phyloP scores from a whole-genome alignment of 2,113 vertebrate genomes.

The Rhinoderma darwinii region DNA sequence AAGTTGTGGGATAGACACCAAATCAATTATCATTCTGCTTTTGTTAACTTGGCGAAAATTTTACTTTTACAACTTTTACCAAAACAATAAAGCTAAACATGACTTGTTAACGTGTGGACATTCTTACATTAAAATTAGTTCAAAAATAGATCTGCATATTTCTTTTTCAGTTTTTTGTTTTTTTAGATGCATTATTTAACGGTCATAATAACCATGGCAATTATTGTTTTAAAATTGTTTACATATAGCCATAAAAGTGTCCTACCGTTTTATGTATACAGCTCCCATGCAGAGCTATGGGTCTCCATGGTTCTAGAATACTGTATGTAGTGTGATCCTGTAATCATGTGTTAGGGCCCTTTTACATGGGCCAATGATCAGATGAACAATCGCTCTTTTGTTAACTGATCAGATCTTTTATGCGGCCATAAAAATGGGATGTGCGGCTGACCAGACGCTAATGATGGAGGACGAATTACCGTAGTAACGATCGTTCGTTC shows the following conservation, averaged over 20 bases:
- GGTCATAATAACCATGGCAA: neutral
- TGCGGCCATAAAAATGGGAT: no score
- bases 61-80: constrained; percentile 66
- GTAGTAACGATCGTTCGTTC: no score
- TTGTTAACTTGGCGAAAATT: constrained; percentile 69
- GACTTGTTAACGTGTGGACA: constrained; percentile 55
- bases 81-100: constrained; percentile 61
- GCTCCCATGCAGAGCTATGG: neutral
- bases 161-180: neutral
- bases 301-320: neutral
- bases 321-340: neutral
- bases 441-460: no score
- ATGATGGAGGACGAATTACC: no score
- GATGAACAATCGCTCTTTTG: no score
- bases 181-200: neutral
- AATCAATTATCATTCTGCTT: constrained; percentile 67
- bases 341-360: neutral
- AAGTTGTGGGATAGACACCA: constrained; percentile 79
- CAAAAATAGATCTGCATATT: neutral
- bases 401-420: no score
- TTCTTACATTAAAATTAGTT: neutral
- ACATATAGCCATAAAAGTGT: neutral
- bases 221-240: neutral
- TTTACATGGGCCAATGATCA: no score
- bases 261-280: neutral